These are phyloP conservation scores for Diaprepes abbreviatus DNA, from an alignment of 2,888 invertebrate genomes.

Conservation along the genomic window DNA sequence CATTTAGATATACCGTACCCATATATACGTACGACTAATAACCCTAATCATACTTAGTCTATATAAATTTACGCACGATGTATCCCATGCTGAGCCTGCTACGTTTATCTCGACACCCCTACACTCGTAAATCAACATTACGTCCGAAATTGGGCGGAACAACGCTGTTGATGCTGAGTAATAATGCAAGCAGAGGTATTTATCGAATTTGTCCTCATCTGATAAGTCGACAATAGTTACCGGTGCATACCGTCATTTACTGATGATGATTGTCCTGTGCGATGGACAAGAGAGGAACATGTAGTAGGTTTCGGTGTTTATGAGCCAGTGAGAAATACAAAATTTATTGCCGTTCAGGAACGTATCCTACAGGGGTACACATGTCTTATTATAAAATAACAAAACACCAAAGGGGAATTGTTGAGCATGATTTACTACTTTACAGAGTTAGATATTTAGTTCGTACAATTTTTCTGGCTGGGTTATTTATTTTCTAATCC, in stretches of 20 bases:
- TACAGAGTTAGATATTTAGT: no score
- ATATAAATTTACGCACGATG: constrained; percentile 2
- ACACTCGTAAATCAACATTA: constrained; percentile 30
- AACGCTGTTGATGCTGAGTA: constrained; percentile 20
- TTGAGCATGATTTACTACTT: no score
- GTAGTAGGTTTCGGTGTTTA: not conserved
- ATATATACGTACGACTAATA: not conserved
- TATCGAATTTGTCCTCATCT: constrained; percentile 26
- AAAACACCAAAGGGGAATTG: no score
- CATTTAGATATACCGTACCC: not conserved
- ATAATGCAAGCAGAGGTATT: constrained; percentile 27
- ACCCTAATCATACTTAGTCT: constrained; percentile 1
- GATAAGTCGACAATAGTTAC: constrained; percentile 24
- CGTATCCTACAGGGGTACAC: no score
- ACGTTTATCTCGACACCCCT: constrained; percentile 25
- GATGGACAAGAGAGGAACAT: constrained; percentile 14
- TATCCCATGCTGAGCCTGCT: constrained; percentile 7
- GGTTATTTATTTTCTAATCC: no score
- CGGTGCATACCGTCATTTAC: constrained; percentile 10
- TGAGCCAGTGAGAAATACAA: constrained; percentile 4
- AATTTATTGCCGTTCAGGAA: not conserved
- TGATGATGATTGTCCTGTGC: constrained; percentile 9
- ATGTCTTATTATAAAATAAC: no score
- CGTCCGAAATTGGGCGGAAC: constrained; percentile 34
- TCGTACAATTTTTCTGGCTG: no score